Percentiles rank a stretch among this genome's conserved stretches.
These are phyloP conservation scores for Cottus gobio DNA, from an alignment of 2,113 vertebrate species.

Conservation along the genomic window DNA sequence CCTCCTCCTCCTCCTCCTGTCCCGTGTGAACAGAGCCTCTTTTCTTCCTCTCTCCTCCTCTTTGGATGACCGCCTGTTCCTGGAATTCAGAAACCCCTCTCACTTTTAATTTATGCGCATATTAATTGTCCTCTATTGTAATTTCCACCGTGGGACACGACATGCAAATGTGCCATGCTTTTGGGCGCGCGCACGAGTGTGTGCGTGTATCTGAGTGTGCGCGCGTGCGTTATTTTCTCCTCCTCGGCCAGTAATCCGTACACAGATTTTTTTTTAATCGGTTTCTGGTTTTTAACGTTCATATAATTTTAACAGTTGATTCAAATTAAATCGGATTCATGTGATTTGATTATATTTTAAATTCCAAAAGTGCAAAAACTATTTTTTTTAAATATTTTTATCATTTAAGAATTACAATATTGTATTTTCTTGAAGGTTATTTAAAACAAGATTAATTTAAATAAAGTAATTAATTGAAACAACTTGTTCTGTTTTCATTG, in stretches of 20 bases:
- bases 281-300: conserved; percentile 20
- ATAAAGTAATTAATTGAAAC: not conserved
- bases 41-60: conserved; percentile 73
- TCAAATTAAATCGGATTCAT: conserved; percentile 5
- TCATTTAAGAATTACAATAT: not conserved
- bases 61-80: conserved; percentile 79
- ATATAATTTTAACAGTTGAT: conserved; percentile 15
- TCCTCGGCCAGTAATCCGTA: conserved; percentile 34
- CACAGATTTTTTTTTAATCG: conserved; percentile 20
- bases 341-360: not conserved
- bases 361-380: not conserved
- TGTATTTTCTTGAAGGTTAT: not conserved
- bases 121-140: conserved; percentile 86
- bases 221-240: not conserved
- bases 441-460: not conserved
- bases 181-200: conserved; percentile 38
- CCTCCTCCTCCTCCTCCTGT: conserved; percentile 59
- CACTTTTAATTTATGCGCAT: conserved; percentile 88
- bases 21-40: conserved; percentile 81
- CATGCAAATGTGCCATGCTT: conserved; percentile 82
- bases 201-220: conserved; percentile 12
- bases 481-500: not conserved
- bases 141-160: conserved; percentile 86
- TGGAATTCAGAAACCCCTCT: conserved; percentile 79
- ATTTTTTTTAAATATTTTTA: not conserved